phyloP scores from a whole-genome alignment of 1,140 invertebrate species.

The Listronotus bonariensis region DNA sequence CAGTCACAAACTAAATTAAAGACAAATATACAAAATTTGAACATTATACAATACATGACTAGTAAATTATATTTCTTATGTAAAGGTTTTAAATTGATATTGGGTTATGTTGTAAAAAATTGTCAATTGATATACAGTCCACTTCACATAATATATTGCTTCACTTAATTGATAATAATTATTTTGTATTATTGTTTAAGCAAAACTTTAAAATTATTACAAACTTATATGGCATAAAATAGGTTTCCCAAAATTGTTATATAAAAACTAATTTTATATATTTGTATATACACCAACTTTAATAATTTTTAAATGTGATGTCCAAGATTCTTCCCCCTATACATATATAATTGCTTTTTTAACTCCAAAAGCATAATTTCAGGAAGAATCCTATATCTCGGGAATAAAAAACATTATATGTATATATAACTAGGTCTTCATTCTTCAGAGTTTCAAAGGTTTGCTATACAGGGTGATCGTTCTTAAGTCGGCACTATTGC shows the following conservation, averaged over 20 bases:
- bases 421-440: not conserved
- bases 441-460: not conserved
- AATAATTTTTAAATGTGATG: not conserved
- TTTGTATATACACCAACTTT: slow-evolving; percentile 2
- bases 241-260: slow-evolving; percentile 18
- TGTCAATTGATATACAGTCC: slow-evolving; percentile 22
- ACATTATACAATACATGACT: slow-evolving; percentile 3
- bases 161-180: slow-evolving; percentile 24
- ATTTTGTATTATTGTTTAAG: slow-evolving; percentile 14
- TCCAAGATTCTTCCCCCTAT: not conserved
- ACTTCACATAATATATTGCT: slow-evolving; percentile 19
- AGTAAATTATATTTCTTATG: not conserved
- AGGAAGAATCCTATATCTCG: no score
- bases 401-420: no score
- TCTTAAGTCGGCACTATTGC: no score
- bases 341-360: no score
- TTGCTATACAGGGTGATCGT: no score
- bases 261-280: slow-evolving; percentile 24
- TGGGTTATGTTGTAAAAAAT: slow-evolving; percentile 4
- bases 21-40: not conserved
- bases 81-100: no score
- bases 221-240: slow-evolving; percentile 13
- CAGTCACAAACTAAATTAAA: no score
- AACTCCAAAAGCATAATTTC: no score
- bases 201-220: slow-evolving; percentile 7